These are phyloP conservation scores for Mus spretus DNA, from an alignment of 2,797 vertebrate species.

Conservation along the genomic window DNA sequence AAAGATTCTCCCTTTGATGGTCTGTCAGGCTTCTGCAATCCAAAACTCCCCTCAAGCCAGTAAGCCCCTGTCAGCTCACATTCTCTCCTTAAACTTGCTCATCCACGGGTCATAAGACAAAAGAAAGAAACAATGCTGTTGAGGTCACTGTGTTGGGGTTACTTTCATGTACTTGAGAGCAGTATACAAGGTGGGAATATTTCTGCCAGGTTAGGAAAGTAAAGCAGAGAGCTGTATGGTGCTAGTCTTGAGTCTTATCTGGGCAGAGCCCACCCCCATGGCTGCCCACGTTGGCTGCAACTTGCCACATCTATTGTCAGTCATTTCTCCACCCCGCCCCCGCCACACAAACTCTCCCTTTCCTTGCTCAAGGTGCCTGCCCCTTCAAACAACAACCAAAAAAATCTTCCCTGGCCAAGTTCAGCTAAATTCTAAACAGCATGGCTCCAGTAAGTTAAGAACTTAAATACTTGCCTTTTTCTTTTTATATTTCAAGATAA, in stretches of 20 bases:
- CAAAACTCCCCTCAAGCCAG: neutral
- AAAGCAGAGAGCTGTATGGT: neutral
- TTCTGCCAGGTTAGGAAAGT: neutral
- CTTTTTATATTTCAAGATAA: slow-evolving; percentile 56
- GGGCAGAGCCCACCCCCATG: neutral
- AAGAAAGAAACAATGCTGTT: neutral
- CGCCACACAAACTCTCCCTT: neutral
- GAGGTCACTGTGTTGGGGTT: neutral
- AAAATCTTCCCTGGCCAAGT: neutral
- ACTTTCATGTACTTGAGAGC: neutral
- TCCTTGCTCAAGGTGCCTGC: neutral
- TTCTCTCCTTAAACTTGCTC: neutral
- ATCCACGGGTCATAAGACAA: neutral
- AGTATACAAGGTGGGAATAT: neutral
- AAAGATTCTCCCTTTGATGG: neutral
- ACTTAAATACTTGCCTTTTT: slow-evolving; percentile 73
- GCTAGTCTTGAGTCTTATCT: neutral
- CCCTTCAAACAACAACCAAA: neutral
- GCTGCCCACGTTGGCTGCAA: neutral
- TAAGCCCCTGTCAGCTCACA: neutral
- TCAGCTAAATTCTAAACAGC: slow-evolving; percentile 61
- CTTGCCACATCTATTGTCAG: slow-evolving; percentile 1
- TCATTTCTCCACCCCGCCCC: slow-evolving; percentile 25
- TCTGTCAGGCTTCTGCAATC: slow-evolving; percentile 27
- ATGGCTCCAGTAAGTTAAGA: slow-evolving; percentile 28